Base-by-base conservation (phyloP, 2,113 vertebrate species). In the Seriola quinqueradiata region DNA sequence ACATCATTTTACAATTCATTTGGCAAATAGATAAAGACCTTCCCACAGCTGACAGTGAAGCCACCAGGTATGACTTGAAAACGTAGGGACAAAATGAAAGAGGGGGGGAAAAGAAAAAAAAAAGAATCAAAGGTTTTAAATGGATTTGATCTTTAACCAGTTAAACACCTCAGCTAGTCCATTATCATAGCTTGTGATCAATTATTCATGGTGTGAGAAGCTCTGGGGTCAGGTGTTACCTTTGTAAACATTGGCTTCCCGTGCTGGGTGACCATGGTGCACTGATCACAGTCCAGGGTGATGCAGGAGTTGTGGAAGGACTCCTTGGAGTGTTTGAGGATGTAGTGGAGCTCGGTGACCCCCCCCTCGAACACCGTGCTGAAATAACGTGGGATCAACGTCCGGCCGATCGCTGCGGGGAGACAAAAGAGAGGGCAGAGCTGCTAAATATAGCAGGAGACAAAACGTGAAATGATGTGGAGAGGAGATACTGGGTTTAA, bases 231-330 rank as follows among this genome's bases (percentile, higher is more conserved):
- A 74, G 69, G 48, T 38, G 79, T 92, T 97, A 99, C 98, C 98
- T 99, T 99, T 92, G 98, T 99, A 93, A 99, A 99, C 97, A 98
- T 98, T 90, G 98, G 98, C 92, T 99, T 99, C 93, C 98, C 98
- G 40, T 99, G 98, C 93, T 99, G 98, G 69, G 98, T 99, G 94
- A 99, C 96, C 98, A 99, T 99, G 90, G 97, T 98, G 90, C 98
- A 99, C 94, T 99, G 98, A 94, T 99, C 98, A 85, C 97, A 98
- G 95, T 99, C 97, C 95, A 99, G 96, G 38, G 98, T 99, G 97
- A 99, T 99, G 94, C 97, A 98, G 83, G 97, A 97, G 96, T 97
- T 99, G 96, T 99, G 98, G 95, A 98, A 99, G 59, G 98, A 98
- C 91, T 99, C 98, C 96, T 99, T 99, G 77, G 98, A 97, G 95